These are phyloP conservation scores for Python bivittatus DNA, from an alignment of 2,113 vertebrate genomes.

Conservation along the genomic window DNA sequence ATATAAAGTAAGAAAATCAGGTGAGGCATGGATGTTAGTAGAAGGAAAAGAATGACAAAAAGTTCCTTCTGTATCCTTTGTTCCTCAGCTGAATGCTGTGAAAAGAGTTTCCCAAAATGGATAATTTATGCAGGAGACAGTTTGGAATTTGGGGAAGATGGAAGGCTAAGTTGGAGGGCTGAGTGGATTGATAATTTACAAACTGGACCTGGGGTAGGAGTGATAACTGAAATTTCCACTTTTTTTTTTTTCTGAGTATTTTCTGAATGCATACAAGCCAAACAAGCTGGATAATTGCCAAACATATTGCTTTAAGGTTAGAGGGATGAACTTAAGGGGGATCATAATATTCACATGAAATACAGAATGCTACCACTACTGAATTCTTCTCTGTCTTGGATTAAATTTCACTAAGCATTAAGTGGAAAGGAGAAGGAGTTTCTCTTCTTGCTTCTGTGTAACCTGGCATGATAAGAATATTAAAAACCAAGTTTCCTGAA, in stretches of 20 bases:
- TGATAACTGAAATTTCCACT: background rate
- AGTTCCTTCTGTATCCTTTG: background rate
- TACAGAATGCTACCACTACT: background rate
- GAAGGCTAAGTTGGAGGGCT: background rate
- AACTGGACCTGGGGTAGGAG: background rate
- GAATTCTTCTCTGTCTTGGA: background rate
- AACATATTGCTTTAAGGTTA: background rate
- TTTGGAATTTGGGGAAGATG: background rate
- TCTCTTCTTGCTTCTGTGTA: background rate
- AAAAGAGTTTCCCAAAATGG: background rate
- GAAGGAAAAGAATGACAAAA: background rate
- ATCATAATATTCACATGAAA: background rate
- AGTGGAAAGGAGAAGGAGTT: background rate
- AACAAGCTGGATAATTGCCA: background rate
- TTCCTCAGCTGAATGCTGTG: background rate
- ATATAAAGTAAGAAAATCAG: background rate
- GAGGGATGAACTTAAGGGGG: background rate
- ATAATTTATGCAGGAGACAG: background rate
- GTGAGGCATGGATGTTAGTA: background rate
- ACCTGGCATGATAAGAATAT: background rate
- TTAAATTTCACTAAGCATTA: background rate
- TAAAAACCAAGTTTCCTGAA: background rate
- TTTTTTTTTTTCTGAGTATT: too few species aligned
- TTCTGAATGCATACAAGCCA: background rate
- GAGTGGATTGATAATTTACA: background rate